A percentile compares a stretch with the other conserved stretches of the same genome.
phyloP scores from a whole-genome alignment of 2,888 invertebrate species.

The Ichneumon xanthorius region DNA sequence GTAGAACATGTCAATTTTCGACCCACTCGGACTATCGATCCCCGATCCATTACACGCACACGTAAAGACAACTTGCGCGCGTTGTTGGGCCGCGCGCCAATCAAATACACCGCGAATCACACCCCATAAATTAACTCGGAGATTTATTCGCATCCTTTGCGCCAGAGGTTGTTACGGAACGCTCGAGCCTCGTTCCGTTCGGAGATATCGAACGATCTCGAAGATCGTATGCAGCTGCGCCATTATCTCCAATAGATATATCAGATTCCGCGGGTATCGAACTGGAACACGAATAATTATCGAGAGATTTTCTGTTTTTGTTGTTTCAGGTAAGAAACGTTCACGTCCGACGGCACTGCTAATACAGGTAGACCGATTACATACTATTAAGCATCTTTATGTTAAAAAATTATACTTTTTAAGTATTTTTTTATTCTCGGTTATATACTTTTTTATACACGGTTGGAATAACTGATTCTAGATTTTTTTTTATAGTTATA shows the following conservation, averaged over 20 bases:
- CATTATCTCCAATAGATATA: constrained; percentile 5
- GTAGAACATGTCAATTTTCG: constrained; percentile 77
- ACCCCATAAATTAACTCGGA: constrained; percentile 40
- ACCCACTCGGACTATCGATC: constrained; percentile 72
- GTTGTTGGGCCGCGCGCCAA: constrained; percentile 9
- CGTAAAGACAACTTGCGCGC: neutral
- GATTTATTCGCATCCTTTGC: constrained; percentile 48
- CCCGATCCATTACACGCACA: constrained; percentile 49
- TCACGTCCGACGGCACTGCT: constrained; percentile 12
- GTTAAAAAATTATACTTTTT: neutral
- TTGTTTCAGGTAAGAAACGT: constrained; percentile 73
- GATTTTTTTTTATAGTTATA: no score
- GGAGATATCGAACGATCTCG: constrained; percentile 10
- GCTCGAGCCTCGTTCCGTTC: constrained; percentile 3
- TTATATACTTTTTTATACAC: no score
- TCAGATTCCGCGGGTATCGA: constrained; percentile 2
- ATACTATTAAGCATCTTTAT: neutral
- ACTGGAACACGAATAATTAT: constrained; percentile 11
- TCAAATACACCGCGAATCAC: constrained; percentile 46
- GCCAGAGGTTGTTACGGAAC: neutral
- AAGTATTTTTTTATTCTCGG: no score
- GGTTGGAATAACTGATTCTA: neutral
- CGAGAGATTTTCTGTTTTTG: constrained; percentile 36
- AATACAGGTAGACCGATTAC: constrained; percentile 8
- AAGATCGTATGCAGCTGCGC: neutral